Base-by-base conservation (phyloP, 2,888 invertebrate species). In the Acanthococcus lagerstroemiae region DNA sequence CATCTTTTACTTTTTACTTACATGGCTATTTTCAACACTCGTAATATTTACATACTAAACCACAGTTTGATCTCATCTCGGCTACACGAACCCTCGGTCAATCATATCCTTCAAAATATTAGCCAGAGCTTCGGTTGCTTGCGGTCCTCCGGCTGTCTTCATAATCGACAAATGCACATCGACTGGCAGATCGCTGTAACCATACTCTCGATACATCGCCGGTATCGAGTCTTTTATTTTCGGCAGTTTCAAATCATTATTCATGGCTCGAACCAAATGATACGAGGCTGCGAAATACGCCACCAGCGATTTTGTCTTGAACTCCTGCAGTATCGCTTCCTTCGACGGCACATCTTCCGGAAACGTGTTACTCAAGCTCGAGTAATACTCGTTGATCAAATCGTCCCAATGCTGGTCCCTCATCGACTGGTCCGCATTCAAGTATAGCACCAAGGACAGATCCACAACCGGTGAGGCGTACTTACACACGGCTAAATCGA, bases 341-440 rank as follows among this genome's bases (percentile, higher is more conserved):
- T 21, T 22, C 12, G 19, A 12, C 2, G 57, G 57, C 4, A 57
- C 44, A 4, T 12, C 44, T 12, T 22, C 4, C 2, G 44, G 44
- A 7, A 45, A 57, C 7, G 45, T 44, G 4, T 21, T n/a, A 4
- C 15, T 15, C 46, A 60, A 7, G 5, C 30, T 22, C 3, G 5
- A 7, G 48, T 60, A 48, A 24, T 60, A 60, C 21, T 44, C 44
- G 24, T 45, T 22, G 44, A 57, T 21, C 12, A 57, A 44, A 17
- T 37, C 19, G 6, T 57, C 57, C 44, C 37, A 57, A 24, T 57
- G 30, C 21, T 15, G 21, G 19, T 57, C 12, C 7, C 57, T 30
- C 19, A 22, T 30, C 30, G 4, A 7, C 19, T 57, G 57, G 30
- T 57, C 57, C 19, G 57, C 19, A 9, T 37, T 19, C 19, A 57